phyloP scores from a whole-genome alignment of 1,140 invertebrate species.

The Diorhabda sublineata region DNA sequence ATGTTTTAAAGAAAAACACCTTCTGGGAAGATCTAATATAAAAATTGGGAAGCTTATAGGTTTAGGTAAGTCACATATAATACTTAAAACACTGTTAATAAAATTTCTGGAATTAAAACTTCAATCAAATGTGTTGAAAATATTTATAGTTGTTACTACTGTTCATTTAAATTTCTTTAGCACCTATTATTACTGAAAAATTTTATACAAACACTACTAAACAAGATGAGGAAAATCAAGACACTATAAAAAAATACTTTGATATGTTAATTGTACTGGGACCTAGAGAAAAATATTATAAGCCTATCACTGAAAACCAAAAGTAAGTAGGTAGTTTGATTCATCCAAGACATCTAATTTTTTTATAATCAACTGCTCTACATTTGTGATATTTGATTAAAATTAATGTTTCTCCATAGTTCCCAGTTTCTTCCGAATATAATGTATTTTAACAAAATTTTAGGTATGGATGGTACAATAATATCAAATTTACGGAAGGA shows the following conservation, averaged over 20 bases:
- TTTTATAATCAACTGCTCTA: background rate
- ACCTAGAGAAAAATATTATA: slow-evolving; percentile 38
- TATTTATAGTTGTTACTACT: background rate
- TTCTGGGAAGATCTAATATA: slow-evolving; percentile 42
- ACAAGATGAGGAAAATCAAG: slow-evolving; percentile 21
- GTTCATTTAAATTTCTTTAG: slow-evolving; percentile 24
- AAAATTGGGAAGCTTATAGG: slow-evolving; percentile 38
- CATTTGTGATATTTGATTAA: no score
- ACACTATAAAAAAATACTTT: slow-evolving; percentile 28
- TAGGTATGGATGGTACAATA: slow-evolving; percentile 48
- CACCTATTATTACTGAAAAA: slow-evolving; percentile 29
- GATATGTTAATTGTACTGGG: slow-evolving; percentile 32
- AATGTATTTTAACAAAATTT: slow-evolving; percentile 6
- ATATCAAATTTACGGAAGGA: slow-evolving; percentile 32
- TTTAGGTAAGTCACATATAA: slow-evolving; percentile 30
- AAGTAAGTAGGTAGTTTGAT: slow-evolving; percentile 31
- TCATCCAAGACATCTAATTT: background rate
- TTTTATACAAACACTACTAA: slow-evolving; percentile 27
- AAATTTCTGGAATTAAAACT: no score
- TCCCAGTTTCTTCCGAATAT: no score
- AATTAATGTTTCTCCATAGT: no score
- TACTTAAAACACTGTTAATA: background rate
- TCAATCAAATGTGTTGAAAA: background rate
- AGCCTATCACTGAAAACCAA: slow-evolving; percentile 45
- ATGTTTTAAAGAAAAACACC: slow-evolving; percentile 40